phyloP scores from a whole-genome alignment of 2,888 invertebrate genomes.

The Conops quadrifasciatus region DNA sequence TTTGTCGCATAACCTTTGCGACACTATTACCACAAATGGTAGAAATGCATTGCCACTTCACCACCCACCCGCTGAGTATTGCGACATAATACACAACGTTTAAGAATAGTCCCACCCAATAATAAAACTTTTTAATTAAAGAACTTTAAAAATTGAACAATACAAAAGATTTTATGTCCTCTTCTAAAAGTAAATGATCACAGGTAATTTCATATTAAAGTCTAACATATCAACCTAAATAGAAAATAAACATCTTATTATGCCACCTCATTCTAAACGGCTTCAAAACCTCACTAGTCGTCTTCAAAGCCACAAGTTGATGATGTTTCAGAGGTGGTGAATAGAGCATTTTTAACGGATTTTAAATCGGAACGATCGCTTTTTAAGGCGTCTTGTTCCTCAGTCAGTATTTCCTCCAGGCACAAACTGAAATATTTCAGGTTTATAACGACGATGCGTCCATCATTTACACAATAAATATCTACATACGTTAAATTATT shows the following conservation, averaged over 20 bases:
- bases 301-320: constrained; percentile 31
- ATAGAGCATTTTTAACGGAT: constrained; percentile 40
- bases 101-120: constrained; percentile 14
- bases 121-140: constrained; percentile 15
- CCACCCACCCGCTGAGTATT: no score
- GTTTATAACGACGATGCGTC: not conserved
- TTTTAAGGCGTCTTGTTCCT: constrained; percentile 44
- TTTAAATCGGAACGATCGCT: constrained; percentile 45
- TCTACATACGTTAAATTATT: constrained; percentile 48
- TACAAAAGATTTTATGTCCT: constrained; percentile 25
- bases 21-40: no score
- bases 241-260: constrained; percentile 19
- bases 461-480: not conserved
- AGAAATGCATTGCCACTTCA: no score
- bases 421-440: constrained; percentile 37
- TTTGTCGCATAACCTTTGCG: no score
- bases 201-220: constrained; percentile 24
- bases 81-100: no score
- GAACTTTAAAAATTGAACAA: constrained; percentile 20
- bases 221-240: not conserved
- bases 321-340: constrained; percentile 33
- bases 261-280: not conserved
- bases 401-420: constrained; percentile 44
- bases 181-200: constrained; percentile 22
- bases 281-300: not conserved